Evolutionary conservation across 2,888 invertebrate genomes (phyloP), one percentile per base, ranked within the genome.

Genomic region (Melipona bicolor): DNA sequence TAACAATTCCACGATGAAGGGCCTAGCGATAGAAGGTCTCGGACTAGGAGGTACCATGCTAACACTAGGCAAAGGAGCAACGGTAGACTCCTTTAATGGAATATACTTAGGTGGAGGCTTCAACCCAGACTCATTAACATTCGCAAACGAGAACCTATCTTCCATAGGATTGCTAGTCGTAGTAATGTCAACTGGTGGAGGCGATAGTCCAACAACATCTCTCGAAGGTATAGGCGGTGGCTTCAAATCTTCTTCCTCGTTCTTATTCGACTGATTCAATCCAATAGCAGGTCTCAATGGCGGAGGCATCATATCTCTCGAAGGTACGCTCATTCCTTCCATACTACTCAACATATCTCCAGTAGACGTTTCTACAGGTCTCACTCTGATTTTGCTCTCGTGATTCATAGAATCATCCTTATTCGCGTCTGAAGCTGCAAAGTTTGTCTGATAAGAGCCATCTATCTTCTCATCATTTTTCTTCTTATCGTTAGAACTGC

Each of bases 141-240:
- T 79, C 6, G 73, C 75, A 43, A 90, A 86, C 0, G 85, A 54
- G 24, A 88, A 89, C 73, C 90, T 85, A 62, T 92, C 90, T 9
- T 92, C 91, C n/a, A 81, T 72, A 13, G 93, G 91, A 50, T 88
- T 84, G 27, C 85, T 89, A 0, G 93, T 93, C 0, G 93, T 93
- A 0, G 92, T 93, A 13, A 93, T 92, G 4, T 91, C 91, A 1
- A 94, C 88, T 0, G 94, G 94, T 4, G 94, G 94, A 52, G 94
- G 94, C 5, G 94, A 93, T 52, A 94, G 83, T 13, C 94, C 94
- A 52, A 94, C 88, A 19, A 94, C 94, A 4, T 93, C 92, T 6
- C 91, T 90, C 0, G 92, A 91, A 5, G 90, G 90, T 24, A 89
- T 86, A 5, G 94, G 93, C 24, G 94, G 94, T 59, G 94, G 94